A percentile compares a stretch with the other conserved stretches of the same genome.
These are phyloP conservation scores for Chrysolina oricalcia DNA, from an alignment of 2,888 invertebrate genomes.

Conservation along the genomic window DNA sequence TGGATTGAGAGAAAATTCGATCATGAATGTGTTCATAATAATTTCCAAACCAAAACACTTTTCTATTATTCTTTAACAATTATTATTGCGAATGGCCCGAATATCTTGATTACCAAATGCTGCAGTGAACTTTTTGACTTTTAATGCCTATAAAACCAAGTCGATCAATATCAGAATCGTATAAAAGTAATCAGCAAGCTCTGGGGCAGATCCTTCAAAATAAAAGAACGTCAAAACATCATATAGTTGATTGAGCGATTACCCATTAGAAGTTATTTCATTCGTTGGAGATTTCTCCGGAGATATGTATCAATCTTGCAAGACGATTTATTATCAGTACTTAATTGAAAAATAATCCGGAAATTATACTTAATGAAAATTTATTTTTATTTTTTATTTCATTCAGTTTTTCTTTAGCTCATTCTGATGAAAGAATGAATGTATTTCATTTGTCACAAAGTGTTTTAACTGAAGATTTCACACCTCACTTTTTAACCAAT, in stretches of 20 bases:
- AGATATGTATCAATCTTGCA: background rate
- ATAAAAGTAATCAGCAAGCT: background rate
- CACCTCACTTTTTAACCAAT: too few relatives aligned
- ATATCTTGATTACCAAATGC: too few relatives aligned
- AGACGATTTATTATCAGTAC: background rate
- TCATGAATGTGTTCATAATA: too few relatives aligned
- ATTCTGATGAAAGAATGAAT: too few relatives aligned
- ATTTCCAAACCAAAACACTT: too few relatives aligned
- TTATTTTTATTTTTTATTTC: too few relatives aligned
- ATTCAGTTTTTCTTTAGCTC: too few relatives aligned
- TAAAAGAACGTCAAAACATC: background rate
- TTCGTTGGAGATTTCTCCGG: background rate
- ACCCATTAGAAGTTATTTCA: background rate
- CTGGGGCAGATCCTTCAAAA: background rate
- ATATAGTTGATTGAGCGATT: conserved; percentile 4
- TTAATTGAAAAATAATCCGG: background rate
- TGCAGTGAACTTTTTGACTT: background rate
- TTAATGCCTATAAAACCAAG: background rate
- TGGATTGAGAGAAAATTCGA: too few relatives aligned
- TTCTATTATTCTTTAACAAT: too few relatives aligned
- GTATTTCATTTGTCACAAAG: too few relatives aligned
- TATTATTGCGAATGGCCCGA: too few relatives aligned
- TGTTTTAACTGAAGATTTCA: too few relatives aligned
- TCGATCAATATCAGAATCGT: background rate
- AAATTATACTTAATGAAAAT: background rate